phyloP scores from a whole-genome alignment of 2,888 invertebrate species.

The Iphiclides podalirius region DNA sequence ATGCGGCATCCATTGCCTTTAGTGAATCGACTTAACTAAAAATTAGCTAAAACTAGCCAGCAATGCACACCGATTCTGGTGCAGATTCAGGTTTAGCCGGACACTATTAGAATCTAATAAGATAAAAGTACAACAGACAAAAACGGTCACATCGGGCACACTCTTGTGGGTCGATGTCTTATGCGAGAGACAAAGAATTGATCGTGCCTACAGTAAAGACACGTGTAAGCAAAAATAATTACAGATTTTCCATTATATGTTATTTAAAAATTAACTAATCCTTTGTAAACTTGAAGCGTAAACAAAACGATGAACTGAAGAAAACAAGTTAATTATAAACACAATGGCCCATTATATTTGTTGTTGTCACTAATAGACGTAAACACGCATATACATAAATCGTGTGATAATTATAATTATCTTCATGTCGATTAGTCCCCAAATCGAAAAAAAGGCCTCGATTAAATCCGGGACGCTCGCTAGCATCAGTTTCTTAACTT shows the following conservation, averaged over 20 bases:
- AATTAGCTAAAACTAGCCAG: slow-evolving; percentile 1
- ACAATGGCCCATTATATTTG: not conserved
- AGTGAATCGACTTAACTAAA: not conserved
- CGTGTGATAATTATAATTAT: not conserved
- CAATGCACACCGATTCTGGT: slow-evolving; percentile 13
- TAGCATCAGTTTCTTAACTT: too few species aligned
- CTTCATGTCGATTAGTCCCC: not conserved
- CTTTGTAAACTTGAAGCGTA: not conserved
- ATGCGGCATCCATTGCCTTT: slow-evolving; percentile 11
- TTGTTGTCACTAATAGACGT: not conserved
- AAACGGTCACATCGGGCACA: slow-evolving; percentile 51
- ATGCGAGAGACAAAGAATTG: slow-evolving; percentile 46
- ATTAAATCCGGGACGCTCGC: too few species aligned
- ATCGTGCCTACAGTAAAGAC: slow-evolving; percentile 34
- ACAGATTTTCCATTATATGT: not conserved
- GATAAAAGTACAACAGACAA: slow-evolving; percentile 36
- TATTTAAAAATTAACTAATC: slow-evolving; percentile 2
- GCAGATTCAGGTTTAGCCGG: slow-evolving; percentile 19
- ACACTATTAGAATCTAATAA: slow-evolving; percentile 40
- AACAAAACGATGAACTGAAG: slow-evolving; percentile 9
- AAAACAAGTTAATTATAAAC: not conserved
- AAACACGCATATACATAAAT: not conserved
- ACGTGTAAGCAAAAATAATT: not conserved
- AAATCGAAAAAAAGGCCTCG: too few species aligned
- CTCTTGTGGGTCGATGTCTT: slow-evolving; percentile 45